phyloP scores from a whole-genome alignment of 2,113 vertebrate species.

The Pica pica region DNA sequence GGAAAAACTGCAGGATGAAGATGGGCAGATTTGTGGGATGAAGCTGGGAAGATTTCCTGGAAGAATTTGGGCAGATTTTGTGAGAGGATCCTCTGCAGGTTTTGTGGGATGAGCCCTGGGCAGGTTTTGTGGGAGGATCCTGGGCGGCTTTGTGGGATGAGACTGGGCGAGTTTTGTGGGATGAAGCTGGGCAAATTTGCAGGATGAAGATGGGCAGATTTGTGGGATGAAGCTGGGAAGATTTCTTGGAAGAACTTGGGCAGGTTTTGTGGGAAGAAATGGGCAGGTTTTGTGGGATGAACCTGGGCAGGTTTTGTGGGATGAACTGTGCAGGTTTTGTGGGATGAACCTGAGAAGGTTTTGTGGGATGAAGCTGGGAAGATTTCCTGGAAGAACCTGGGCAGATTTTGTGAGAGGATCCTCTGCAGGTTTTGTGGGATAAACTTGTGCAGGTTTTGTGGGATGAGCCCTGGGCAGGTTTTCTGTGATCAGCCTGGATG shows the following conservation, averaged over 20 bases:
- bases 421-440: background rate
- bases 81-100: no score
- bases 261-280: no score
- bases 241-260: fast-evolving
- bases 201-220: background rate
- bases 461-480: background rate
- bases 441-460: background rate
- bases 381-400: background rate
- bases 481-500: background rate
- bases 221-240: background rate
- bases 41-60: background rate
- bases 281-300: background rate
- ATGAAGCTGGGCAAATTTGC: no score
- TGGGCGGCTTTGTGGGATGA: no score
- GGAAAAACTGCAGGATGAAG: no score
- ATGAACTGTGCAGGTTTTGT: fast-evolving
- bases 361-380: background rate
- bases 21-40: background rate
- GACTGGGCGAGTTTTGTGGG: no score
- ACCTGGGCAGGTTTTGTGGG: background rate
- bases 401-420: background rate
- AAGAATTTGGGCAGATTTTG: fast-evolving
- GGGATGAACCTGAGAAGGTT: fast-evolving
- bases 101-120: background rate
- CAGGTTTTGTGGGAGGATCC: no score